phyloP scores from a whole-genome alignment of 2,113 vertebrate genomes.

The Grantiella picta region DNA sequence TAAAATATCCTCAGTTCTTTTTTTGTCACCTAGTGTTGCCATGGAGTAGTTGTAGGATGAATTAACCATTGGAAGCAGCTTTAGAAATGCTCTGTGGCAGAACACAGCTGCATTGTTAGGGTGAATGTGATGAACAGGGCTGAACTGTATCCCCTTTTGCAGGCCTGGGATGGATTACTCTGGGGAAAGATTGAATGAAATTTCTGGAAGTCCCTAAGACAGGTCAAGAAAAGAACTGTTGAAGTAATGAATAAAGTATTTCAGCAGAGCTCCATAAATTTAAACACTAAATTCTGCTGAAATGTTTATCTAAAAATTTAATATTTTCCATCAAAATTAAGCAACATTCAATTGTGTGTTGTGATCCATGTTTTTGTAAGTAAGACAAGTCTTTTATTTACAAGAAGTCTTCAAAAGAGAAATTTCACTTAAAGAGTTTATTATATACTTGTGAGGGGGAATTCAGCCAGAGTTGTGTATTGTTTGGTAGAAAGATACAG shows the following conservation, averaged over 20 bases:
- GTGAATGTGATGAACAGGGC: not conserved
- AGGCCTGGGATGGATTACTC: not conserved
- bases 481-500: not conserved
- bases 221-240: not conserved
- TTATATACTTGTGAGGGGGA: not conserved
- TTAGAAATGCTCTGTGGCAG: not conserved
- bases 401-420: not conserved
- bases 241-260: not conserved
- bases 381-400: not conserved
- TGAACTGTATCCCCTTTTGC: not conserved
- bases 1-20: not conserved
- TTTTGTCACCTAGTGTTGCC: not conserved
- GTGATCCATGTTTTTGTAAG: not conserved
- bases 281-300: not conserved
- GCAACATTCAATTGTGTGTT: not conserved
- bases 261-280: not conserved
- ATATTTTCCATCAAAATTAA: not conserved
- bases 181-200: not conserved
- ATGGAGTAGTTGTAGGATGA: not conserved
- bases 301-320: not conserved
- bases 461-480: not conserved
- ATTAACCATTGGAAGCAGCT: not conserved
- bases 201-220: not conserved
- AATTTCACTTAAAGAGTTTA: not conserved
- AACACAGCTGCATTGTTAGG: not conserved